Evolutionary conservation across 2,113 vertebrate genomes (phyloP).

Genomic region (Varanus komodoensis): DNA sequence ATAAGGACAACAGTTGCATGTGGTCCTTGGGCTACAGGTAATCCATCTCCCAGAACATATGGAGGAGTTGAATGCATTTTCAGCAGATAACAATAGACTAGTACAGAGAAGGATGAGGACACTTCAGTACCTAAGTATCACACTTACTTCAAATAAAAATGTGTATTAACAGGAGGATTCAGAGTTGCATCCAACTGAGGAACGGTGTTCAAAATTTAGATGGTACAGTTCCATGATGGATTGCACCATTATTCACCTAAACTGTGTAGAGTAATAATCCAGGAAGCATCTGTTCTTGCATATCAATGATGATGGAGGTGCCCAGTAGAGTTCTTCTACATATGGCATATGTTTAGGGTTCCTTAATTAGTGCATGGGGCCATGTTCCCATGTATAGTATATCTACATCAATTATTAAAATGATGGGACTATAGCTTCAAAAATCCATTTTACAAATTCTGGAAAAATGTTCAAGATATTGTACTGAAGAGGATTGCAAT

Average conservation of each 20-base stretch:
- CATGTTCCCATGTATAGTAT: conserved; percentile 28
- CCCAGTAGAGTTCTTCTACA: not conserved
- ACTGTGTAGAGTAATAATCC: not conserved
- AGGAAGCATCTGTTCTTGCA: not conserved
- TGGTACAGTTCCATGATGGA: not conserved
- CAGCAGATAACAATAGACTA: too few relatives aligned
- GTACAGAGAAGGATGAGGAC: too few relatives aligned
- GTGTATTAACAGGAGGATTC: not conserved
- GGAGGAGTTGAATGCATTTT: too few relatives aligned
- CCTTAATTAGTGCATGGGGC: conserved; percentile 28
- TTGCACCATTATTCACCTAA: not conserved
- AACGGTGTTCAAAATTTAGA: not conserved
- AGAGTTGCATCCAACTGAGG: not conserved
- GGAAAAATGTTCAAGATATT: conserved; percentile 41
- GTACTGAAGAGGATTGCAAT: conserved; percentile 19
- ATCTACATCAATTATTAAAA: conserved; percentile 22
- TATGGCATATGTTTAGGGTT: conserved; percentile 10
- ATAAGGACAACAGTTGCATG: not conserved
- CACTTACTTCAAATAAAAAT: not conserved
- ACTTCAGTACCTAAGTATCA: not conserved
- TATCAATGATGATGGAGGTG: not conserved
- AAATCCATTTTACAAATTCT: not conserved
- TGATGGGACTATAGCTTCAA: not conserved
- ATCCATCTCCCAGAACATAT: not conserved
- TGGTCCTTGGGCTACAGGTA: not conserved